These are phyloP conservation scores for Ommatoiulus sabulosus DNA, from an alignment of 2,888 invertebrate species.

Conservation along the genomic window DNA sequence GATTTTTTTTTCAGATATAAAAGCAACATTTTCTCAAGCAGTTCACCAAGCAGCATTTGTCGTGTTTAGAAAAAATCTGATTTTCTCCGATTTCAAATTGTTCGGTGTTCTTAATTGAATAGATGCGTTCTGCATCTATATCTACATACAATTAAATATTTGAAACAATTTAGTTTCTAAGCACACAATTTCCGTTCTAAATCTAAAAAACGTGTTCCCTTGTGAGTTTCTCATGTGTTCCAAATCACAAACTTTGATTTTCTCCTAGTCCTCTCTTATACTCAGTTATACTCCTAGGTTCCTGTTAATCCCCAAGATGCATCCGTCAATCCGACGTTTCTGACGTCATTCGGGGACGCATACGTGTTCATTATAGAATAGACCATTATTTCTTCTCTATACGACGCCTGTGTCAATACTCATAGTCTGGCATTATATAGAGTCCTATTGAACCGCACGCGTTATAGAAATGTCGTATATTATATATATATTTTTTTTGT, in stretches of 20 bases:
- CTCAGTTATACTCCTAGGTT: background rate
- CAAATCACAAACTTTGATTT: background rate
- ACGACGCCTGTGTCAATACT: background rate
- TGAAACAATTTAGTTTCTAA: no score
- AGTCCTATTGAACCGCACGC: background rate
- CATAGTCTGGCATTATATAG: background rate
- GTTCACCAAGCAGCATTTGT: no score
- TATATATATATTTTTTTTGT: slow-evolving; percentile 9
- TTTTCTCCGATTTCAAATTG: no score
- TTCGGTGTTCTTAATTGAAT: no score
- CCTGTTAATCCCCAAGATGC: background rate
- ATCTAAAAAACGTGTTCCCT: no score
- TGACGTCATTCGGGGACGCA: background rate
- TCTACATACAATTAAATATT: no score
- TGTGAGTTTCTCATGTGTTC: background rate
- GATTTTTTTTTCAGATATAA: no score
- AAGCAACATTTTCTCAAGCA: no score
- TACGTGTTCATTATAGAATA: slow-evolving; percentile 16
- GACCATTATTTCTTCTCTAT: background rate
- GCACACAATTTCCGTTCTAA: no score
- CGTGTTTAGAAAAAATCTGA: no score
- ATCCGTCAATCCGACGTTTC: background rate
- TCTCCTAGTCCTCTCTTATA: background rate
- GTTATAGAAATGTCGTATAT: slow-evolving; percentile 34
- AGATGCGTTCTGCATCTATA: no score